Evolutionary conservation across 2,888 invertebrate genomes (phyloP).

Genomic region (Eilema griseolum): DNA sequence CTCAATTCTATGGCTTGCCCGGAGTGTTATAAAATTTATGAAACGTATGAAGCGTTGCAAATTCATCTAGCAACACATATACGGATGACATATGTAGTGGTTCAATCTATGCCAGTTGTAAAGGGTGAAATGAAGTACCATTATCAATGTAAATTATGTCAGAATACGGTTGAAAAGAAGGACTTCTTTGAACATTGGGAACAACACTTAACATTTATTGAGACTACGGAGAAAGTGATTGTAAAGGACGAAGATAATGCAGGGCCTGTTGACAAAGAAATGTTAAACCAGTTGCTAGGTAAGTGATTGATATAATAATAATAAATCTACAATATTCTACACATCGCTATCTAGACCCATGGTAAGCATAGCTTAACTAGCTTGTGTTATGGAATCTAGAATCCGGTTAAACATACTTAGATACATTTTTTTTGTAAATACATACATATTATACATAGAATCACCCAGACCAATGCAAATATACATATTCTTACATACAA

Average conservation of each 20-base stretch:
- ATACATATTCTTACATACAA: too few species aligned
- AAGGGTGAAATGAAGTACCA: neutral
- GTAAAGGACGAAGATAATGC: neutral
- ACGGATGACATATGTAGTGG: conserved; percentile 32
- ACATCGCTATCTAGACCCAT: too few species aligned
- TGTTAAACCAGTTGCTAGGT: conserved; percentile 6
- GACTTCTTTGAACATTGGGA: conserved; percentile 66
- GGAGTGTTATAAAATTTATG: conserved; percentile 35
- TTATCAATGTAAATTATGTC: conserved; percentile 51
- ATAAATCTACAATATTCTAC: too few species aligned
- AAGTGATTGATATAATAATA: neutral
- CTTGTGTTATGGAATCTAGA: too few species aligned
- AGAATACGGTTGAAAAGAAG: fast-evolving
- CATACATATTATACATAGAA: too few species aligned
- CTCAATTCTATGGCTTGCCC: conserved; percentile 48
- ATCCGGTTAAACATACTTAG: too few species aligned
- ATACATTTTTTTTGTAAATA: too few species aligned
- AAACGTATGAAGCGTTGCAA: fast-evolving
- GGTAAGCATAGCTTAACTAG: too few species aligned
- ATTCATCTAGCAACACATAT: conserved; percentile 56
- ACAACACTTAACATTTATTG: conserved; percentile 46
- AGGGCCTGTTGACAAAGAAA: neutral
- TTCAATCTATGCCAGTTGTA: conserved; percentile 22
- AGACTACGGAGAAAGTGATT: neutral
- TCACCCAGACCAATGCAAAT: too few species aligned